A percentile compares a stretch with the other conserved stretches of the same genome.
Evolutionary conservation across 2,888 invertebrate species (phyloP).

Genomic region (Cylindroiulus punctatus): DNA sequence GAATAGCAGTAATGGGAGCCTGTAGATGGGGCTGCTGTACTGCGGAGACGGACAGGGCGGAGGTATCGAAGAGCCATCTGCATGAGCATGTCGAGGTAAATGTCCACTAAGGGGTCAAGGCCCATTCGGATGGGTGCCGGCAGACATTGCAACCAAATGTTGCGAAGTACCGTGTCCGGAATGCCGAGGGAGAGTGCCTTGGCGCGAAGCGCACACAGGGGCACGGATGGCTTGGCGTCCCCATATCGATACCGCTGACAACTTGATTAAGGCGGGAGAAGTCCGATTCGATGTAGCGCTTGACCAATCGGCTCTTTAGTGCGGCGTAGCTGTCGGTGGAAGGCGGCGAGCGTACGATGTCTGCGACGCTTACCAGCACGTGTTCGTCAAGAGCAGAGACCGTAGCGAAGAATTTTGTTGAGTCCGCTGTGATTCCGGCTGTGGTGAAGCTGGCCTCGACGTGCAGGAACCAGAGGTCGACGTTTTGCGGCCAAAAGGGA

Average conservation of each 20-base stretch:
- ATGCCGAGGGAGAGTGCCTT: background rate
- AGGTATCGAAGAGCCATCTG: background rate
- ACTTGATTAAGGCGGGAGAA: background rate
- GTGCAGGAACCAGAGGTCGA: background rate
- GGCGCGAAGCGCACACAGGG: background rate
- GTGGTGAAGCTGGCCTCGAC: background rate
- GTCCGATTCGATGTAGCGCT: background rate
- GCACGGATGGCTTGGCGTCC: background rate
- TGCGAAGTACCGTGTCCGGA: too few relatives aligned
- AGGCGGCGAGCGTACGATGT: background rate
- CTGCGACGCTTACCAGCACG: background rate
- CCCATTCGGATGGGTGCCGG: background rate
- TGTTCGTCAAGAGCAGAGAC: background rate
- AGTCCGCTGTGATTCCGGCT: background rate
- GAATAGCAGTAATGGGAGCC: too few relatives aligned
- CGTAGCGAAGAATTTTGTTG: background rate
- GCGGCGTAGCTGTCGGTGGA: background rate
- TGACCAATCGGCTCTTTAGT: background rate
- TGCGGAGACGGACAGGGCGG: background rate
- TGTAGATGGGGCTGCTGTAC: too few relatives aligned
- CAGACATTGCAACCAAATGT: background rate
- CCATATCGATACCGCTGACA: background rate
- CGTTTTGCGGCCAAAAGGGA: background rate
- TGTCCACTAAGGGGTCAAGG: background rate
- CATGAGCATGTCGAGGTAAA: background rate